Conservation (phyloP, 1,140 invertebrate genomes). For the Cydia strobilella region DNA sequence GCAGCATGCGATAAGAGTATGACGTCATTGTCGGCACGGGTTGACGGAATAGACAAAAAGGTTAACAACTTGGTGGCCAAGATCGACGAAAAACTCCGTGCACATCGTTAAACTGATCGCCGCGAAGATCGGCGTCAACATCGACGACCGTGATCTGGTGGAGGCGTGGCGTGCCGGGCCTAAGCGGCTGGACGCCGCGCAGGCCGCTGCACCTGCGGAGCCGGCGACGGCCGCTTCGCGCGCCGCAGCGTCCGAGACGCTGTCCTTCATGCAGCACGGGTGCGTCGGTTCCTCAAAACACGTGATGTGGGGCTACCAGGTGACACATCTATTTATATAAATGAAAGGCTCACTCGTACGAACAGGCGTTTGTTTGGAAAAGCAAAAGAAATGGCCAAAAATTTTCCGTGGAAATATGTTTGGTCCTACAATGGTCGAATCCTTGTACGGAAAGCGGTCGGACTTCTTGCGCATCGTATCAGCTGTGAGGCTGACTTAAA, state of each 20-base stretch:
- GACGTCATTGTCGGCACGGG: neutral
- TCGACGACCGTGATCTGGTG: neutral
- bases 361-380: neutral
- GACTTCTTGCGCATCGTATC: neutral
- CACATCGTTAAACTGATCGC: neutral
- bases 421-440: neutral
- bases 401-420: neutral
- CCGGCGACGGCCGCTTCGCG: neutral
- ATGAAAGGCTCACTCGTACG: constrained; percentile 1
- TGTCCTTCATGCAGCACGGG: neutral
- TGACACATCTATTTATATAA: neutral
- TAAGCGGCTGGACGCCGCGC: neutral
- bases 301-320: neutral
- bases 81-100: neutral
- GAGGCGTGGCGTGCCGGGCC: neutral
- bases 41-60: neutral
- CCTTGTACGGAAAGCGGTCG: neutral
- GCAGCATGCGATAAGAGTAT: neutral
- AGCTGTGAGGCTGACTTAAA: neutral
- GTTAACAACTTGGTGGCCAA: neutral
- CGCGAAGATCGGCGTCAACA: neutral
- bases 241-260: neutral
- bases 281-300: neutral
- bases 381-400: neutral
- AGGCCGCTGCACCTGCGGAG: neutral